Conservation (phyloP, 2,888 invertebrate species). For the Cosmorhoe ocellata region DNA sequence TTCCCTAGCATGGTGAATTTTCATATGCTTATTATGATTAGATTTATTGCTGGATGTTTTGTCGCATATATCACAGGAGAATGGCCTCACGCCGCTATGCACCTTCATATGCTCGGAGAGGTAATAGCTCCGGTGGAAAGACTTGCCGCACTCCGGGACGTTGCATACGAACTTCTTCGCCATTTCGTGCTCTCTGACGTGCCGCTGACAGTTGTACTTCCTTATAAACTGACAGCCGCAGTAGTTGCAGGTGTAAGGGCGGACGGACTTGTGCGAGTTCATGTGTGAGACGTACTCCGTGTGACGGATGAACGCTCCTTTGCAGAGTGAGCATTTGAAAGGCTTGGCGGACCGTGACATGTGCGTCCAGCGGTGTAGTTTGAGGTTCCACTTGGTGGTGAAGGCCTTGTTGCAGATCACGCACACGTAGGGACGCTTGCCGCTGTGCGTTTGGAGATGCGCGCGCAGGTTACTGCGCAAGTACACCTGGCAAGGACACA, state of each 20-base stretch:
- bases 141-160: slow-evolving; percentile 89
- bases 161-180: slow-evolving; percentile 90
- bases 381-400: slow-evolving; percentile 95
- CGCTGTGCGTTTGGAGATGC: slow-evolving; percentile 90
- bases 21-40: slow-evolving; percentile 94
- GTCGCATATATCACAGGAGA: slow-evolving; percentile 93
- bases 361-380: slow-evolving; percentile 95
- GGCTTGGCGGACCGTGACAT: slow-evolving; percentile 92
- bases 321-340: slow-evolving; percentile 91
- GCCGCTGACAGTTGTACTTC: slow-evolving; percentile 93
- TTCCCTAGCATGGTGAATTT: slow-evolving; percentile 94
- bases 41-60: slow-evolving; percentile 95
- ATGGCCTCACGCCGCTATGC: slow-evolving; percentile 91
- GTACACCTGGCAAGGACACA: slow-evolving; percentile 81
- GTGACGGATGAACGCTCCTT: slow-evolving; percentile 91
- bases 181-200: slow-evolving; percentile 91
- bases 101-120: slow-evolving; percentile 93
- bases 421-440: slow-evolving; percentile 90
- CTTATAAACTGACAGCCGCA: slow-evolving; percentile 94
- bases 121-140: slow-evolving; percentile 93
- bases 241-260: slow-evolving; percentile 94
- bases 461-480: slow-evolving; percentile 90
- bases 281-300: slow-evolving; percentile 92
- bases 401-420: slow-evolving; percentile 92
- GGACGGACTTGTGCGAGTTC: slow-evolving; percentile 91